Conservation (phyloP, 2,888 invertebrate species). For the Corythucha ciliata region DNA sequence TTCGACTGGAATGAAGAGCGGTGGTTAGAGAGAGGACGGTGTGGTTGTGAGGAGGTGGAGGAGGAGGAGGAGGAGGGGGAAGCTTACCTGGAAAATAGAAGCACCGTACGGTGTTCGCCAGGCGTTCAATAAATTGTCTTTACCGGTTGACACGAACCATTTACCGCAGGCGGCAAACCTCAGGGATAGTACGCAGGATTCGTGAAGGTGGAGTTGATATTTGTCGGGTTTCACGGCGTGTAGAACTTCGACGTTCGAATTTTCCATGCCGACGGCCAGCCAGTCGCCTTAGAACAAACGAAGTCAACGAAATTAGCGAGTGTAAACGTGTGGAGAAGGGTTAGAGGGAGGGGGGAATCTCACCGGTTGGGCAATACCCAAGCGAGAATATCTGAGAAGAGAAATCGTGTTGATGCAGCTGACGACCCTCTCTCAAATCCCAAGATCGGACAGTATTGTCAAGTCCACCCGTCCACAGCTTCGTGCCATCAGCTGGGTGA, state of each 20-base stretch:
- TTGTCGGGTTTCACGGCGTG: constrained; percentile 86
- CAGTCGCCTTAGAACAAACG: constrained; percentile 59
- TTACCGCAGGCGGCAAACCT: constrained; percentile 92
- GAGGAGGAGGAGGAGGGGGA: not conserved
- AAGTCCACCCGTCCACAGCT: constrained; percentile 85
- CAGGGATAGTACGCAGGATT: constrained; percentile 90
- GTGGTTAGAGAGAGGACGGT: too few relatives aligned
- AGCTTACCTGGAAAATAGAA: constrained; percentile 87
- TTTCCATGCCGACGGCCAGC: constrained; percentile 98
- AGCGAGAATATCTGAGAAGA: constrained; percentile 77
- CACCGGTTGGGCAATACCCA: constrained; percentile 76
- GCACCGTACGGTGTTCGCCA: constrained; percentile 98
- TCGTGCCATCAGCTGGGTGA: constrained; percentile 69
- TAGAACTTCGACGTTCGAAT: constrained; percentile 90
- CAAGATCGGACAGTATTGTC: constrained; percentile 95
- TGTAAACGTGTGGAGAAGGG: not conserved
- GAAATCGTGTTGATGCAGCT: constrained; percentile 92
- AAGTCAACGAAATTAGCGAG: not conserved
- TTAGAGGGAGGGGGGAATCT: not conserved
- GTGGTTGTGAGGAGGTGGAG: constrained; percentile 6
- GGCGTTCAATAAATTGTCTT: constrained; percentile 91
- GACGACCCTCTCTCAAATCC: constrained; percentile 88
- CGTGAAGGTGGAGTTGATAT: constrained; percentile 91
- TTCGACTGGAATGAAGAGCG: constrained; percentile 67
- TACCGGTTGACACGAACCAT: constrained; percentile 97